phyloP scores from a whole-genome alignment of 2,113 vertebrate genomes.

The Oryzias melastigma region DNA sequence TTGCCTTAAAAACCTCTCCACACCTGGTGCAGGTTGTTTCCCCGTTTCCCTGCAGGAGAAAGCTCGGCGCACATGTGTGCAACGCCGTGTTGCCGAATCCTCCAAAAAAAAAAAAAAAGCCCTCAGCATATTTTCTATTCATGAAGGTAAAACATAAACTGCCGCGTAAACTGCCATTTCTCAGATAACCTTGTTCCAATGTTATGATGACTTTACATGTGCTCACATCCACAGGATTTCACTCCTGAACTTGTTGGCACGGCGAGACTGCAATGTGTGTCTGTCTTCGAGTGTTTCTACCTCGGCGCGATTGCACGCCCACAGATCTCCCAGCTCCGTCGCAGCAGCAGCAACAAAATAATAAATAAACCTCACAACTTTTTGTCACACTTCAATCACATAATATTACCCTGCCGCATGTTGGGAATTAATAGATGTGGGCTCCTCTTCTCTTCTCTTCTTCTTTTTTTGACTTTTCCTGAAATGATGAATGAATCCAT shows the following conservation, averaged over 20 bases:
- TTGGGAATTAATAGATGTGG: slow-evolving; percentile 63
- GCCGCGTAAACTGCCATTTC: slow-evolving; percentile 73
- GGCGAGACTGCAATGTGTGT: slow-evolving; percentile 59
- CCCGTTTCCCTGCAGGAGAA: not conserved
- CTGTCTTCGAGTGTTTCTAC: slow-evolving; percentile 65
- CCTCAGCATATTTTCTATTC: slow-evolving; percentile 70
- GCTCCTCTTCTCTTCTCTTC: slow-evolving; percentile 49
- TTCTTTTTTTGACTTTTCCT: slow-evolving; percentile 55
- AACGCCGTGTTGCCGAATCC: slow-evolving; percentile 17
- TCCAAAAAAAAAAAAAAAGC: slow-evolving; percentile 23
- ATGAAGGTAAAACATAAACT: slow-evolving; percentile 74
- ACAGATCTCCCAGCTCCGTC: slow-evolving; percentile 67
- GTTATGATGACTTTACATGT: slow-evolving; percentile 76
- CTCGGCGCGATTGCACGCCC: slow-evolving; percentile 73
- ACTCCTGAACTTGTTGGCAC: slow-evolving; percentile 75
- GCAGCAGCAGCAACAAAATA: slow-evolving; percentile 61
- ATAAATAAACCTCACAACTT: slow-evolving; percentile 71
- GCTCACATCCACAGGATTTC: slow-evolving; percentile 72
- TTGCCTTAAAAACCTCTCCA: too few species aligned
- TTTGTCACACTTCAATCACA: slow-evolving; percentile 77
- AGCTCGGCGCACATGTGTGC: slow-evolving; percentile 5
- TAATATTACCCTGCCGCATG: slow-evolving; percentile 68
- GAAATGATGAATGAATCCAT: slow-evolving; percentile 49
- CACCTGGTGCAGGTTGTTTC: not conserved
- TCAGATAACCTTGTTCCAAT: slow-evolving; percentile 76